Evolutionary conservation across 1,140 invertebrate species (phyloP).

Genomic region (Neocloeon triangulifer): DNA sequence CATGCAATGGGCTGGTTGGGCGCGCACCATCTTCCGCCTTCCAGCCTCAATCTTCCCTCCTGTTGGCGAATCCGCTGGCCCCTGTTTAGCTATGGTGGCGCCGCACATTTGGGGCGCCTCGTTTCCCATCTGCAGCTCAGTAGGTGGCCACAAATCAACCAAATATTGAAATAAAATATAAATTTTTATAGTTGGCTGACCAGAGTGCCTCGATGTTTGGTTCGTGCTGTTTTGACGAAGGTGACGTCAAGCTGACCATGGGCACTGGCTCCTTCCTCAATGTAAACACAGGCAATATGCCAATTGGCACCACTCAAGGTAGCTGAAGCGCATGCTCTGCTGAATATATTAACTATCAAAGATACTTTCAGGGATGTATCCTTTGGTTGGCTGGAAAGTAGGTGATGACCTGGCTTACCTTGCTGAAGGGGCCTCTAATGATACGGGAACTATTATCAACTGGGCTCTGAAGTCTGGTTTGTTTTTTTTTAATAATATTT

Average conservation of each 20-base stretch:
- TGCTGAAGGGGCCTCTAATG: constrained; percentile 64
- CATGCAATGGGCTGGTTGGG: constrained; percentile 51
- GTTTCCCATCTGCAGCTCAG: constrained; percentile 54
- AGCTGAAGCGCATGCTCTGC: too few species aligned
- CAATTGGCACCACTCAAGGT: constrained; percentile 55
- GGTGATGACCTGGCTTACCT: constrained; percentile 43
- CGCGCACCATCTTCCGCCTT: constrained; percentile 42
- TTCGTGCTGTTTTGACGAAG: constrained; percentile 55
- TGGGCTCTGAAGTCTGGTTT: constrained; percentile 63
- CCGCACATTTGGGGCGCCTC: constrained; percentile 42
- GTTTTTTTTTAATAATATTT: constrained; percentile 7
- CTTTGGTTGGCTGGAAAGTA: constrained; percentile 73
- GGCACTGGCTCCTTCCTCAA: constrained; percentile 88
- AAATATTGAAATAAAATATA: background rate
- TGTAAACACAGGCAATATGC: constrained; percentile 54
- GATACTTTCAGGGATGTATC: constrained; percentile 46
- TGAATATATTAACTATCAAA: background rate
- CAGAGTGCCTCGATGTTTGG: constrained; percentile 78
- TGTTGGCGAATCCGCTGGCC: constrained; percentile 52
- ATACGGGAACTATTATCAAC: constrained; percentile 67
- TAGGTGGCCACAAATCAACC: constrained; percentile 21
- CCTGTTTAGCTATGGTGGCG: constrained; percentile 41
- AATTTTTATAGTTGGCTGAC: constrained; percentile 24
- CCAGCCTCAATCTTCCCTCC: constrained; percentile 51
- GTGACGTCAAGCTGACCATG: constrained; percentile 78